phyloP scores from a whole-genome alignment of 2,797 vertebrate genomes.

The Macrochelys suwanniensis region DNA sequence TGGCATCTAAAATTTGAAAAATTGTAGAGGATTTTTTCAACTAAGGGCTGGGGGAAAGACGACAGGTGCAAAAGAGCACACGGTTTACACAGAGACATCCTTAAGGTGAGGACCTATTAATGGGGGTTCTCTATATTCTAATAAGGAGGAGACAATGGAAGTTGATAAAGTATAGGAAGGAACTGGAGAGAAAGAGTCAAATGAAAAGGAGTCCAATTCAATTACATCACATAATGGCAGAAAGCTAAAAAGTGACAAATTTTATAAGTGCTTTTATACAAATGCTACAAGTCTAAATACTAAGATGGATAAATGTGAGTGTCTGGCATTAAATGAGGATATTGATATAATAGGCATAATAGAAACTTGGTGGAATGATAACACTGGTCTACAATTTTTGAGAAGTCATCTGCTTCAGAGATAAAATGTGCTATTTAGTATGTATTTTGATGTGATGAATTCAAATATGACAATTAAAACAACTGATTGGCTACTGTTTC shows the following conservation, averaged over 20 bases:
- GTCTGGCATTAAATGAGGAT: background rate
- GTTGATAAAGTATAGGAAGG: background rate
- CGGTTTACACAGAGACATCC: background rate
- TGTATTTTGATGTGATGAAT: no score
- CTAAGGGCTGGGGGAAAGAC: background rate
- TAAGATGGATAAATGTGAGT: background rate
- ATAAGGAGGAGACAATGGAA: background rate
- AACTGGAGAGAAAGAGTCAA: background rate
- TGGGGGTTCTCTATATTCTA: background rate
- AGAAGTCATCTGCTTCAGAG: no score
- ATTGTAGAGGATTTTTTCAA: background rate
- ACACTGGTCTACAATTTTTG: no score
- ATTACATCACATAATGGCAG: background rate
- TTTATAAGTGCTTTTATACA: background rate
- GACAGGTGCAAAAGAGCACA: background rate
- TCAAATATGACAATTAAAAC: no score
- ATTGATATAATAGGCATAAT: background rate
- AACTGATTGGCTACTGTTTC: no score
- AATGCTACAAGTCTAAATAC: background rate
- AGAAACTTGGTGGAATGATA: background rate
- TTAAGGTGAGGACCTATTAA: background rate
- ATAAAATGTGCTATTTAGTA: no score
- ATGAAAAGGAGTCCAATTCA: background rate
- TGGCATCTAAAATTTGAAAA: background rate
- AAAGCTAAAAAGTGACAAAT: background rate